Base-by-base conservation (phyloP, 2,113 vertebrate species). In the Baryphthengus martii region DNA sequence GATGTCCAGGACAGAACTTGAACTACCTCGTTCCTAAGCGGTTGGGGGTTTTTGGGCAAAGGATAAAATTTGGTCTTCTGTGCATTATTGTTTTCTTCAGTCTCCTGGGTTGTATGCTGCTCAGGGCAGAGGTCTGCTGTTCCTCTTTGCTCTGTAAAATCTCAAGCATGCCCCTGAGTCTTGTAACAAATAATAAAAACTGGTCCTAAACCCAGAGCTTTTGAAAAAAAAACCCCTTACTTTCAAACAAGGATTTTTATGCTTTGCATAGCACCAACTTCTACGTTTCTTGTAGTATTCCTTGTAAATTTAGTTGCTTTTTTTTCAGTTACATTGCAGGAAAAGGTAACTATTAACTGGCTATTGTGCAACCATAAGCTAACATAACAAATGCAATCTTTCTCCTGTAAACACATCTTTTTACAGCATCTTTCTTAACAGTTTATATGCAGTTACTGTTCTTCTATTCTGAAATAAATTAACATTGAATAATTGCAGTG, bases 391-490 rank as follows among this genome's bases (percentile, higher is more conserved):
- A 90, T 39, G 15, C 33, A 77, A 52, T 67, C 91, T 88, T 79
- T 76, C 72, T 88, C 29, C 47, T 26, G 14, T 39, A 37, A 31
- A 59, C 8, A 2, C 55, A 61, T 65, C 31, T 87, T 88, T 92
- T 83, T 71, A 61, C 24, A 66, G 31, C 42, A 70, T 82, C 53
- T 63, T 96, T 53, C 72, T 79, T 68, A 50, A 61, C 53, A 67
- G 67, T 91, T 95, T 56, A 52, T 35, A 81, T 59, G 55, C 33
- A 88, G 31, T 50, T 74, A 58, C 21, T 82, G 35, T 84, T 92
- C 70, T 83, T 95, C 75, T 90, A 28, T 85, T 21, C 25, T 71
- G 84, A 91, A 71, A 91, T 86, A 94, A 95, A 94, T 94, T 87
- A 67, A 67, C 65, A 74, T 26, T 66, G 83, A 78, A 95, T 94